Percentiles rank a stretch among this genome's conserved stretches.
phyloP scores from a whole-genome alignment of 2,797 vertebrate genomes.

The Diglossa cyanea region DNA sequence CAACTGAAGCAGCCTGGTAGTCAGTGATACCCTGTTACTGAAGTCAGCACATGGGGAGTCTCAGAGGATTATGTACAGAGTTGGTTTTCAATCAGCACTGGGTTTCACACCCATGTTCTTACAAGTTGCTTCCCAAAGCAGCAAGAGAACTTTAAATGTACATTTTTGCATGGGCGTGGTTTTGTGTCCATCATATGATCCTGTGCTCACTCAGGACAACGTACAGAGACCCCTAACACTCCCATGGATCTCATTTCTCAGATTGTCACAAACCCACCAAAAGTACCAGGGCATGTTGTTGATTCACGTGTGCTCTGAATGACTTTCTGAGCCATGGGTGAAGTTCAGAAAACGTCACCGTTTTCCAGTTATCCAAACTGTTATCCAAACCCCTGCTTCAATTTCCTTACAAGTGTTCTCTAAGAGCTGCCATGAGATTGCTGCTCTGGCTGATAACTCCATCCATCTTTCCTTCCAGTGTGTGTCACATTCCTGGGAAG shows the following conservation, averaged over 20 bases:
- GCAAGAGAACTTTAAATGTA: neutral
- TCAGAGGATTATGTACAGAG: neutral
- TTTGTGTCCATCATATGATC: neutral
- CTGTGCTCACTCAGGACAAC: neutral
- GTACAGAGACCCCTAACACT: neutral
- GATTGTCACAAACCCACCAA: neutral
- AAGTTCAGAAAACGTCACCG: neutral
- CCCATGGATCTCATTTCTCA: neutral
- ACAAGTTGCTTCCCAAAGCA: neutral
- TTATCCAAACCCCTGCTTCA: neutral
- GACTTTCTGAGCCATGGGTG: neutral
- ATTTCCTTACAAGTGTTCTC: neutral
- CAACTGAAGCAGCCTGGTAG: neutral
- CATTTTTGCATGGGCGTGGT: neutral
- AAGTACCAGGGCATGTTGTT: neutral
- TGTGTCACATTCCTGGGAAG: slow-evolving; percentile 88
- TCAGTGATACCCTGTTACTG: neutral
- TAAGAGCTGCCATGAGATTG: neutral
- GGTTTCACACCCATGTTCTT: neutral
- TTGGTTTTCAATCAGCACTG: neutral
- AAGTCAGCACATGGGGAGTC: neutral
- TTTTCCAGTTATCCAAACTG: neutral
- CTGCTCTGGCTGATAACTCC: neutral
- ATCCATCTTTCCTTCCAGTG: slow-evolving; percentile 77
- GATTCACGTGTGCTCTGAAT: neutral